phyloP scores from a whole-genome alignment of 2,797 vertebrate genomes.

The Girardinus metallicus region DNA sequence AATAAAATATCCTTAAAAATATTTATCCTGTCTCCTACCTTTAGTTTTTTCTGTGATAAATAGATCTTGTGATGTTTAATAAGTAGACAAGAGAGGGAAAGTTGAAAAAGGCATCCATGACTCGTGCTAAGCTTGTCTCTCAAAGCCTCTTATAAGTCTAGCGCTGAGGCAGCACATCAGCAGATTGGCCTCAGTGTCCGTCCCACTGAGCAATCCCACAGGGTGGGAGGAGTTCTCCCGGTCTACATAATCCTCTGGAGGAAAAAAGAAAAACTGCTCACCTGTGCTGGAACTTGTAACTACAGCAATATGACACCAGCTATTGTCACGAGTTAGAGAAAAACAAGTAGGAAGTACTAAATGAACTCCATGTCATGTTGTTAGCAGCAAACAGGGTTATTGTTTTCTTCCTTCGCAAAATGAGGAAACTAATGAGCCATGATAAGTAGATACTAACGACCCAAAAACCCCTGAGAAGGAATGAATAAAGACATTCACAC shows the following conservation, averaged over 20 bases:
- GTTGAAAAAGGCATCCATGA: slow-evolving; percentile 19
- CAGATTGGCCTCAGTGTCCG: slow-evolving; percentile 1
- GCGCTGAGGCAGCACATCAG: slow-evolving; percentile 49
- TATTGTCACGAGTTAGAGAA: neutral
- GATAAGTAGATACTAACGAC: neutral
- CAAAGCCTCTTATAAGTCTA: slow-evolving; percentile 66
- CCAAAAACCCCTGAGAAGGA: neutral
- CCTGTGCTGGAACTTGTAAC: neutral
- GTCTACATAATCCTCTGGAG: slow-evolving; percentile 34
- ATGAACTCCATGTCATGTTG: neutral
- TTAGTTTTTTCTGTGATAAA: neutral
- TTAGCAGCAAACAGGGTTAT: neutral
- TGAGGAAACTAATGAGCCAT: slow-evolving; percentile 2
- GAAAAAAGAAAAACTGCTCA: neutral
- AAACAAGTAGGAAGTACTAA: neutral
- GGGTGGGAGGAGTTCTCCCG: slow-evolving; percentile 7
- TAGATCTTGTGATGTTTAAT: slow-evolving; percentile 7
- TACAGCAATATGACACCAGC: neutral
- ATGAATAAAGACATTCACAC: neutral
- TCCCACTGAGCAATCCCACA: neutral
- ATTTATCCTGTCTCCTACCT: neutral
- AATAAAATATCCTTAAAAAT: neutral
- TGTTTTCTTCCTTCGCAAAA: neutral
- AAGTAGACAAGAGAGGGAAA: slow-evolving; percentile 6
- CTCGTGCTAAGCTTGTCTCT: slow-evolving; percentile 23